Conservation (phyloP, 2,797 vertebrate genomes). For the Chelmon rostratus region DNA sequence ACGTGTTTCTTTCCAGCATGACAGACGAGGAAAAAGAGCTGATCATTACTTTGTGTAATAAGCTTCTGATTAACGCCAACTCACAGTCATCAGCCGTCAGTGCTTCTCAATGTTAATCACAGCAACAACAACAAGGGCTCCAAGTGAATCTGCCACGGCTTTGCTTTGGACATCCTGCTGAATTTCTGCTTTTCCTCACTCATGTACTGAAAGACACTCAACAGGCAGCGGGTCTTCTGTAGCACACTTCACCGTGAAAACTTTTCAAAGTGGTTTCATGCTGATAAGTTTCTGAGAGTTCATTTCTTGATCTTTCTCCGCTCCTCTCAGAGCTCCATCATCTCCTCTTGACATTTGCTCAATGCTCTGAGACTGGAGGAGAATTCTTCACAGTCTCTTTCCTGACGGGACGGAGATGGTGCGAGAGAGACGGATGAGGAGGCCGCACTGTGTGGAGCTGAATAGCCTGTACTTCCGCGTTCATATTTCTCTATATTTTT, state of each 20-base stretch:
- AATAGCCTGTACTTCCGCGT: slow-evolving; percentile 26
- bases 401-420: slow-evolving; percentile 13
- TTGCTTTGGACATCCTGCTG: not conserved
- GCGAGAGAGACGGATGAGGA: not conserved
- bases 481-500: slow-evolving; percentile 18
- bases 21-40: not conserved
- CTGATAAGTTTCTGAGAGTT: slow-evolving; percentile 7
- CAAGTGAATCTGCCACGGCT: not conserved
- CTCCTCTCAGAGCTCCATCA: slow-evolving; percentile 30
- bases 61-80: slow-evolving; percentile 22
- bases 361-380: not conserved
- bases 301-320: not conserved
- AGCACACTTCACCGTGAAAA: not conserved
- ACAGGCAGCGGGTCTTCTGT: not conserved
- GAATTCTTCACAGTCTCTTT: not conserved
- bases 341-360: slow-evolving; percentile 36
- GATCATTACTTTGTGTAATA: slow-evolving; percentile 16
- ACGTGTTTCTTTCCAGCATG: slow-evolving; percentile 25
- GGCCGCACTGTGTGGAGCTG: not conserved
- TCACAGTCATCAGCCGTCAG: slow-evolving; percentile 6
- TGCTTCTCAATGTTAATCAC: slow-evolving; percentile 3
- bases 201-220: not conserved
- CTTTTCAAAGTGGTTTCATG: slow-evolving; percentile 9
- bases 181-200: slow-evolving; percentile 13
- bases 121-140: slow-evolving; percentile 31